These are phyloP conservation scores for Lepilemur septentrionalis DNA, from an alignment of 2,797 vertebrate species.

Conservation along the genomic window DNA sequence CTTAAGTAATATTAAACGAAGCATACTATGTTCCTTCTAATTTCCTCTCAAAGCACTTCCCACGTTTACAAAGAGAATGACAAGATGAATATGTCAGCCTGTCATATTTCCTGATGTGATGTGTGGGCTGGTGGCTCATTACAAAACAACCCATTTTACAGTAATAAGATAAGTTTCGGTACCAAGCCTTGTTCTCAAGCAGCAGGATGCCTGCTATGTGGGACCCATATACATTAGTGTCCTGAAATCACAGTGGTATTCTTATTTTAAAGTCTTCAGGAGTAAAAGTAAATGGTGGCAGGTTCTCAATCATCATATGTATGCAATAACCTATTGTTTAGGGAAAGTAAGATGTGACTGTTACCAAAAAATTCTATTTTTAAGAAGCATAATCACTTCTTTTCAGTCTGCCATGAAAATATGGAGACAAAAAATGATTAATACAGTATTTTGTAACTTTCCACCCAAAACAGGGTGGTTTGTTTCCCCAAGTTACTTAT, in stretches of 20 bases:
- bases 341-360: not conserved
- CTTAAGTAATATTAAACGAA: not conserved
- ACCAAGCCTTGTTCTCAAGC: constrained; percentile 38
- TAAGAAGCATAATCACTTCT: not conserved
- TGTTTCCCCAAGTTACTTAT: not conserved
- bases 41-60: not conserved
- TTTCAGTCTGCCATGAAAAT: not conserved
- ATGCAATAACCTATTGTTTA: not conserved
- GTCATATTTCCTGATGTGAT: not conserved
- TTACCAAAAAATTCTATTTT: not conserved
- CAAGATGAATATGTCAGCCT: not conserved
- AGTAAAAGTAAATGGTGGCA: not conserved
- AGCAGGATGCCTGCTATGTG: constrained; percentile 70
- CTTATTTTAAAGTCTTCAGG: not conserved
- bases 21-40: not conserved
- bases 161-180: not conserved
- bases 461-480: not conserved
- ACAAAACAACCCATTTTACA: not conserved
- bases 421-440: not conserved
- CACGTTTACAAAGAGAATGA: not conserved
- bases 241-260: constrained; percentile 27
- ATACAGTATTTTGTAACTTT: not conserved
- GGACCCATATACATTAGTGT: not conserved
- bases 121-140: not conserved
- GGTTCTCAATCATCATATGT: not conserved